phyloP scores from a whole-genome alignment of 2,888 invertebrate species.

The Ophion ventricosus region DNA sequence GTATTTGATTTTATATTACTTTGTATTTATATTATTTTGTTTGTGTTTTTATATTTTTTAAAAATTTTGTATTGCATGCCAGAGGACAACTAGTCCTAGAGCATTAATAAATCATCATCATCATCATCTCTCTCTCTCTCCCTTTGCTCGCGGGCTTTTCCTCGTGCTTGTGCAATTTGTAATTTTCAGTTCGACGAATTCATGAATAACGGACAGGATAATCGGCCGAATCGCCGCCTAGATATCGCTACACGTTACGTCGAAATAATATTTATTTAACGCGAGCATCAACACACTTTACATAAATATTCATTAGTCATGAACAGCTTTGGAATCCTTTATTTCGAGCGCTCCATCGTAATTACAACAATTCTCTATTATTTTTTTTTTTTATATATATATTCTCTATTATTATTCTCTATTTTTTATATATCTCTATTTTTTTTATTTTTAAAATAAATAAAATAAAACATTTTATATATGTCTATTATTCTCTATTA shows the following conservation, averaged over 20 bases:
- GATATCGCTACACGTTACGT: not conserved
- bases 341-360: not conserved
- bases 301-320: not conserved
- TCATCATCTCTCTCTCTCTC: too few relatives aligned
- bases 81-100: too few relatives aligned
- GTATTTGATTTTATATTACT: too few relatives aligned
- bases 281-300: not conserved
- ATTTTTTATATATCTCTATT: not conserved
- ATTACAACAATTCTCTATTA: conserved; percentile 38
- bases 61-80: too few relatives aligned
- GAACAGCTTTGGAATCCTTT: not conserved
- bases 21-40: too few relatives aligned
- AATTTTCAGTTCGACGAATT: conserved; percentile 47
- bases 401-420: not conserved
- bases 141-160: conserved; percentile 14
- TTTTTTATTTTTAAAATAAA: too few relatives aligned
- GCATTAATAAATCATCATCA: too few relatives aligned
- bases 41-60: too few relatives aligned
- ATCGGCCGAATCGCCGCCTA: not conserved
- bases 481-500: too few relatives aligned
- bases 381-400: too few relatives aligned
- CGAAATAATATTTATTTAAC: not conserved
- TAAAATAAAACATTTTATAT: too few relatives aligned
- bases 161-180: conserved; percentile 28
- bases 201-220: conserved; percentile 17